Conservation (phyloP, 2,797 vertebrate species). For the Ciconia nigra region DNA sequence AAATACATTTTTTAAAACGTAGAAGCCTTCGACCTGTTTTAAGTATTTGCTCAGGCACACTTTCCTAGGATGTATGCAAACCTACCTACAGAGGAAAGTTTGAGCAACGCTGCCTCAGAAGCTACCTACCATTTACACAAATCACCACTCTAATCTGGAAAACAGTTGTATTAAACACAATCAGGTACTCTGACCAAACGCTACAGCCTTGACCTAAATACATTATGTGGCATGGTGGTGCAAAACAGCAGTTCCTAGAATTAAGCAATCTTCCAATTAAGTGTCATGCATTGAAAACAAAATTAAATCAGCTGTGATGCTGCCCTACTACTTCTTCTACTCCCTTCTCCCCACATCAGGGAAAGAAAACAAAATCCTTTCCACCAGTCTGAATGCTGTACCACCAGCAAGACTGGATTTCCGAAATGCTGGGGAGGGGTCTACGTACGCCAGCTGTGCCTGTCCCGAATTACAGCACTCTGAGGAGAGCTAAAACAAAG, state of each 20-base stretch:
- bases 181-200: constrained; percentile 5
- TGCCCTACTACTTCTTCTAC: not conserved
- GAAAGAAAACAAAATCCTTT: not conserved
- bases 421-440: not conserved
- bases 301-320: constrained; percentile 28
- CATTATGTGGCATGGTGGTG: not conserved
- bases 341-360: not conserved
- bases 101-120: not conserved
- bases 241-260: constrained; percentile 39
- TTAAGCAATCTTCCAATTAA: constrained; percentile 61
- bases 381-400: not conserved
- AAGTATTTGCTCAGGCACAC: not conserved
- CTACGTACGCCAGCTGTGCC: not conserved
- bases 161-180: not conserved
- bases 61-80: not conserved
- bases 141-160: not conserved
- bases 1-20: not conserved
- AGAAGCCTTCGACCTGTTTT: not conserved
- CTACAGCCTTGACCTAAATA: constrained; percentile 38
- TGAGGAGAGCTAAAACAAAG: not conserved
- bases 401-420: constrained; percentile 9
- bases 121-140: not conserved
- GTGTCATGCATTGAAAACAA: constrained; percentile 19
- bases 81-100: not conserved
- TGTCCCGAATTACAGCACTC: not conserved